Evolutionary conservation across 2,113 vertebrate species (phyloP).

Genomic region (Heptranchias perlo): DNA sequence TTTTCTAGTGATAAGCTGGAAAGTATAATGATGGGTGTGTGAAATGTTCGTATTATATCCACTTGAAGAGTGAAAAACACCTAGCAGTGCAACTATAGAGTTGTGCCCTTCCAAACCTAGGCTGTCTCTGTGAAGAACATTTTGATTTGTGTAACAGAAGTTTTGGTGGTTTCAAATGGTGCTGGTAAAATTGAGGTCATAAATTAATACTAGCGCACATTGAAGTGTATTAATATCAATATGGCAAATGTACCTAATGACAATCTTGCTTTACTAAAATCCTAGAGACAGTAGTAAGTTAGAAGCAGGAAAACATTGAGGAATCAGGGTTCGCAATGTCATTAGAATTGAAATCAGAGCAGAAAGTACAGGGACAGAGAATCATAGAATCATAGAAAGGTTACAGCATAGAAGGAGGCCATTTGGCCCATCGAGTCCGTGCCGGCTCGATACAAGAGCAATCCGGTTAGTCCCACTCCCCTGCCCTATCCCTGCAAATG

Average conservation of each 20-base stretch:
- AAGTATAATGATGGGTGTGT: neutral
- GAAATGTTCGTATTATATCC: neutral
- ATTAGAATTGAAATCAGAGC: neutral
- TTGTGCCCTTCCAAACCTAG: neutral
- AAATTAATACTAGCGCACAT: neutral
- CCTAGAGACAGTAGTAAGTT: neutral
- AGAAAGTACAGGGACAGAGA: neutral
- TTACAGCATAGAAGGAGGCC: no score
- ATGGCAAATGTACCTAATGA: neutral
- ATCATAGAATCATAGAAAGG: no score
- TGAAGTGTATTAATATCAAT: neutral
- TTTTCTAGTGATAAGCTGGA: neutral
- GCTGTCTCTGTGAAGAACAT: neutral
- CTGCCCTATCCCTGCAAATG: no score
- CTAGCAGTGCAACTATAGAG: neutral
- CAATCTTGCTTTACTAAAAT: neutral
- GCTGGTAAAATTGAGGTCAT: neutral
- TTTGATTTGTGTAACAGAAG: neutral
- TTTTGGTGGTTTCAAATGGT: neutral
- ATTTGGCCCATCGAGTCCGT: no score
- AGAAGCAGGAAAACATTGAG: neutral
- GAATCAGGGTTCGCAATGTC: neutral
- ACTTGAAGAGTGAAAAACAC: neutral
- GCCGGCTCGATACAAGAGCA: no score
- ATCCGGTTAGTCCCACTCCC: no score